These are phyloP conservation scores for Redunca redunca DNA, from an alignment of 2,113 vertebrate genomes.

Conservation along the genomic window DNA sequence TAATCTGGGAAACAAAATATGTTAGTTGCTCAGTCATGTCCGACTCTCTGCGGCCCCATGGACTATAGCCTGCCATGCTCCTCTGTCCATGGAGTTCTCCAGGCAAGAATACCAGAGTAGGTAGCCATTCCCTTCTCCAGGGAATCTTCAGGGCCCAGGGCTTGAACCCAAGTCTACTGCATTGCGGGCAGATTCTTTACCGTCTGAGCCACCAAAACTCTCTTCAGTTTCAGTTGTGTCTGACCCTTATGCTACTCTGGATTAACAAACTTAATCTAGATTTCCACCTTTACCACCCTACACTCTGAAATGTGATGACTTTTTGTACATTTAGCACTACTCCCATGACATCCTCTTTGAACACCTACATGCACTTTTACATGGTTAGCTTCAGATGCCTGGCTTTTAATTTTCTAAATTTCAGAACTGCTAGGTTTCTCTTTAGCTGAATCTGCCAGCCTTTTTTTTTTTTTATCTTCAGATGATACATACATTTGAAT, in stretches of 20 bases:
- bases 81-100: not conserved
- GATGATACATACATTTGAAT: constrained; percentile 28
- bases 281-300: not conserved
- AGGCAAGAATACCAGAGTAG: not conserved
- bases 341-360: not conserved
- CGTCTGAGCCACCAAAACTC: not conserved
- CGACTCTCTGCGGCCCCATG: not conserved
- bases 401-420: constrained; percentile 26
- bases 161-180: not conserved
- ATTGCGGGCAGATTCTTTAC: not conserved
- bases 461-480: constrained; percentile 38
- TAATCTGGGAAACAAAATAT: not conserved
- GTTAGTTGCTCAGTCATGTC: not conserved
- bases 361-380: not conserved
- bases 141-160: not conserved
- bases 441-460: not conserved
- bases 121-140: not conserved
- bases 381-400: not conserved
- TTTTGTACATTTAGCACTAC: not conserved
- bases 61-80: not conserved
- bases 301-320: not conserved
- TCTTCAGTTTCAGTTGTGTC: not conserved
- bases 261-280: not conserved
- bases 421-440: constrained; percentile 28
- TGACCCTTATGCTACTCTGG: not conserved